A percentile compares a stretch with the other conserved stretches of the same genome.
Evolutionary conservation across 53 echinoderm and acorn worm genomes (phyloP).

Genomic region (Stichopus horrens): DNA sequence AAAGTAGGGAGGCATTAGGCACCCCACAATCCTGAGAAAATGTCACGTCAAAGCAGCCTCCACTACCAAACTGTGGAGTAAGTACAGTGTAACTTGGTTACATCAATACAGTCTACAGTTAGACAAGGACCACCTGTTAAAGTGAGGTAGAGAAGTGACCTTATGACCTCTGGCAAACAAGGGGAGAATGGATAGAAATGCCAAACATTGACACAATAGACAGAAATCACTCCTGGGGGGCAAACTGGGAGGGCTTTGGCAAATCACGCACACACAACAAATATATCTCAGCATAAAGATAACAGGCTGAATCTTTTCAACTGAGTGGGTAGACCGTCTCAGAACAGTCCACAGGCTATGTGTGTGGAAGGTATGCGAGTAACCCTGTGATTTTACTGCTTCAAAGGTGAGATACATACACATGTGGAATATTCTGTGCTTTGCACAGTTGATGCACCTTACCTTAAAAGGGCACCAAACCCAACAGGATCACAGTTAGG

Average conservation of each 20-base stretch:
- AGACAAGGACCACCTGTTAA: slow-evolving; percentile 33
- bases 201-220: slow-evolving; percentile 47
- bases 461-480: too few relatives aligned
- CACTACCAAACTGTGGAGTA: too few relatives aligned
- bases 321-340: background rate
- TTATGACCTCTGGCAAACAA: slow-evolving; percentile 5
- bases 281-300: background rate
- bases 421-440: too few relatives aligned
- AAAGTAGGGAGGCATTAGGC: too few relatives aligned
- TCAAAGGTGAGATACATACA: too few relatives aligned
- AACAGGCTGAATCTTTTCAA: background rate
- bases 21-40: background rate
- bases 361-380: too few relatives aligned
- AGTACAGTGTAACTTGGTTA: background rate
- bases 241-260: slow-evolving; percentile 22
- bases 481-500: too few relatives aligned
- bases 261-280: background rate
- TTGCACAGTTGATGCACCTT: too few relatives aligned
- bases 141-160: slow-evolving; percentile 13
- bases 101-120: background rate
- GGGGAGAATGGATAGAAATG: slow-evolving; percentile 16
- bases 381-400: too few relatives aligned
- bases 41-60: background rate
- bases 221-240: slow-evolving; percentile 39
- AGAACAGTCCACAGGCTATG: too few relatives aligned